Base-by-base conservation (phyloP, 2,113 vertebrate species). In the Scortum barcoo region DNA sequence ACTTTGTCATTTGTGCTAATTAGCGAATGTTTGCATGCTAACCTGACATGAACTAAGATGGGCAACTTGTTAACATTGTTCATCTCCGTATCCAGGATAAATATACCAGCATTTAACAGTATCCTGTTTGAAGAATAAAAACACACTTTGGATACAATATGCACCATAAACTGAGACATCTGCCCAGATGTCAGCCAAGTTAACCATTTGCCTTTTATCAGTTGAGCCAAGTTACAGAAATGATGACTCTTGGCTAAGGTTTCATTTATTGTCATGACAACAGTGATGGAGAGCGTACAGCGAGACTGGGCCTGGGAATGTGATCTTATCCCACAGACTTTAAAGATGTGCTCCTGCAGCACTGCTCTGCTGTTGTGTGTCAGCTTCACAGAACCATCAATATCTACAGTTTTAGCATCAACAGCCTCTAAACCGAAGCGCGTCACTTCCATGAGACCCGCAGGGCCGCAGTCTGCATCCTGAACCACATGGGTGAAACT, bases 161-260 rank as follows among this genome's bases (percentile, higher is more conserved):
- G 3, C 66, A 24, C 36, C 4, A 11, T n/a, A 22, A 71, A 40
- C 8, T 38, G 3, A 46, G 12, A 4, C 24, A 42, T 66, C 30
- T 44, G 61, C 30, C 51, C 28, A 65, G 50, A 22, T 42, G 13
- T 26, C 1, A 65, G 57, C 57, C 76, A 54, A 66, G 26, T 38
- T 0, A 3, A 36, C 42, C 14, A 19, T 67, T 53, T 36, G 28
- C 26, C 28, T 56, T 68, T 68, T 68, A 56, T 68, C 17, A 1
- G 48, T 9, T 12, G 51, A 76, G 72, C 76, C 76, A 71, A 66
- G 69, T 30, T 30, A 22, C 22, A 53, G 38, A 58, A 74, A 30
- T 78, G 0, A 75, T 26, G 51, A 63, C 48, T n/a, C 30, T 61
- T 60, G 67, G 60, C 60, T 58, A 2, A 17, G 26, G 51, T 2